Conservation (phyloP, 2,888 invertebrate species). For the Drosophila paramelanica region DNA sequence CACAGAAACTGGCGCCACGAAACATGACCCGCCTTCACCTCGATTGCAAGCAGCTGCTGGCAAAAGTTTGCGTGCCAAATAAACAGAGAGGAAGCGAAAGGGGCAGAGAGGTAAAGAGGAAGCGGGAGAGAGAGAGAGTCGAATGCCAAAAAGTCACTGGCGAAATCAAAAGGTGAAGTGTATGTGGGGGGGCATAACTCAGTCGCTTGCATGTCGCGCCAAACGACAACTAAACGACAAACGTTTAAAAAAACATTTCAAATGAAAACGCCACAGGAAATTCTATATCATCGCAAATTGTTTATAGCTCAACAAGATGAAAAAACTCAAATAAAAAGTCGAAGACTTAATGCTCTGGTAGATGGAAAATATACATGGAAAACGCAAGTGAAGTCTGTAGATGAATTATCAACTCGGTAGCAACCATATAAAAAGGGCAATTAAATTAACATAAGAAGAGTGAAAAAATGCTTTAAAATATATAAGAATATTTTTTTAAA, state of each 20-base stretch:
- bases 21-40: slow-evolving; percentile 66
- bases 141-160: slow-evolving; percentile 72
- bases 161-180: slow-evolving; percentile 53
- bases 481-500: no score
- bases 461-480: no score
- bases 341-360: slow-evolving; percentile 21
- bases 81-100: slow-evolving; percentile 20
- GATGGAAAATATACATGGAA: no score
- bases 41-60: slow-evolving; percentile 48
- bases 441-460: no score
- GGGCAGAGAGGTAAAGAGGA: neutral
- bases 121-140: slow-evolving; percentile 3
- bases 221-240: slow-evolving; percentile 60
- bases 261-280: slow-evolving; percentile 64
- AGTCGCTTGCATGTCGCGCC: slow-evolving; percentile 58
- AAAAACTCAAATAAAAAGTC: slow-evolving; percentile 20
- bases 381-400: neutral
- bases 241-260: slow-evolving; percentile 71
- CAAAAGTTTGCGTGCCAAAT: slow-evolving; percentile 75
- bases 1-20: slow-evolving; percentile 62
- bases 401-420: neutral
- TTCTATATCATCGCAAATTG: slow-evolving; percentile 70
- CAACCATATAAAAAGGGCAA: neutral
- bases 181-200: slow-evolving; percentile 22
- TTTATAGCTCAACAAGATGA: slow-evolving; percentile 55